A percentile compares a stretch with the other conserved stretches of the same genome.
Conservation (phyloP, 2,888 invertebrate genomes). For the Tipula confusa region DNA sequence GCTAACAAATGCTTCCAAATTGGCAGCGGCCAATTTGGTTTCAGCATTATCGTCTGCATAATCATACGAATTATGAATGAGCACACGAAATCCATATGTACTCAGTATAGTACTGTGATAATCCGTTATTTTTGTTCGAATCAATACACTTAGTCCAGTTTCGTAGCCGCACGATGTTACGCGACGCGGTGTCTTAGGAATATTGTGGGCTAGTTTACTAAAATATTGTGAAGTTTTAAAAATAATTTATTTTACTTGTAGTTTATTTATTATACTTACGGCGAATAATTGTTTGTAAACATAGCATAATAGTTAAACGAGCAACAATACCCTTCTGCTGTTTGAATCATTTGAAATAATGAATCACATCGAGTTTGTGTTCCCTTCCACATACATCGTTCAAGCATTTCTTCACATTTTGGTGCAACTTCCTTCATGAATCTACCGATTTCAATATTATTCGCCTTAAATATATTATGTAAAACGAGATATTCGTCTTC, state of each 20-base stretch:
- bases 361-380: conserved; percentile 51
- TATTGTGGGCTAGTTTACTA: conserved; percentile 46
- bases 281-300: conserved; percentile 42
- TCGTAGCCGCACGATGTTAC: conserved; percentile 66
- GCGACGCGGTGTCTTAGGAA: conserved; percentile 53
- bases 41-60: conserved; percentile 61
- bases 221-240: conserved; percentile 26
- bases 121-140: conserved; percentile 56
- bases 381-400: conserved; percentile 59
- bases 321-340: conserved; percentile 58
- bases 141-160: conserved; percentile 59
- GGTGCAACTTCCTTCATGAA: conserved; percentile 48
- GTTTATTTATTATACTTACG: conserved; percentile 39
- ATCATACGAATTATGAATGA: conserved; percentile 62
- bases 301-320: conserved; percentile 59
- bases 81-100: conserved; percentile 59
- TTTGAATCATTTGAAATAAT: conserved; percentile 52
- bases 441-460: conserved; percentile 39
- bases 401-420: conserved; percentile 52
- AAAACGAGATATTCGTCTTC: conserved; percentile 38
- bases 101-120: conserved; percentile 60
- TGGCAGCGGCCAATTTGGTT: conserved; percentile 55
- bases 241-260: too few relatives aligned
- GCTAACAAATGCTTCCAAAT: conserved; percentile 58
- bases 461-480: conserved; percentile 40